These are phyloP conservation scores for Ellobius talpinus DNA, from an alignment of 2,113 vertebrate genomes.

Conservation along the genomic window DNA sequence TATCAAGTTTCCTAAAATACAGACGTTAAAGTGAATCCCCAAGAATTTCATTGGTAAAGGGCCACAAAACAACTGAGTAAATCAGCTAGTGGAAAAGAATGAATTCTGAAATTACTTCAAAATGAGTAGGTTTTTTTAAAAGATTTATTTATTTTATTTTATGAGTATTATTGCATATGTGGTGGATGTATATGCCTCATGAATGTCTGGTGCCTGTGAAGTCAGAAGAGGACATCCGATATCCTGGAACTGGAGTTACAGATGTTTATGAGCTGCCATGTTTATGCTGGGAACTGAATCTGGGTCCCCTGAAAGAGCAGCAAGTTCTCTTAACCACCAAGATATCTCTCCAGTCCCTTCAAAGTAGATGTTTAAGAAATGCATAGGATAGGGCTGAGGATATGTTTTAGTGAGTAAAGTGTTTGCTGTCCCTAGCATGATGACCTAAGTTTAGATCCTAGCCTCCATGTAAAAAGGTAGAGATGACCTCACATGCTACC, in stretches of 20 bases:
- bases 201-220: not conserved
- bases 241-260: not conserved
- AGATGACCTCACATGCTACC: not conserved
- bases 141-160: not conserved
- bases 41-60: constrained; percentile 32
- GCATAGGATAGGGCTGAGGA: not conserved
- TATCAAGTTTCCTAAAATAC: constrained; percentile 9
- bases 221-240: not conserved
- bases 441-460: not conserved
- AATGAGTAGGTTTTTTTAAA: not conserved
- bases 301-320: not conserved
- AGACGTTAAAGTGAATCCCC: constrained; percentile 5
- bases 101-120: constrained; percentile 17
- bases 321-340: not conserved
- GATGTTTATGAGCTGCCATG: not conserved
- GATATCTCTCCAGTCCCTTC: not conserved
- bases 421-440: not conserved
- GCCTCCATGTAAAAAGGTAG: not conserved
- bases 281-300: not conserved
- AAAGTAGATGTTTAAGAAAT: not conserved
- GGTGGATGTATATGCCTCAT: not conserved
- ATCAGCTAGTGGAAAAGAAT: constrained; percentile 25
- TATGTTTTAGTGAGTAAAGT: not conserved
- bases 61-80: constrained; percentile 49
- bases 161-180: not conserved